Conservation (phyloP, 2,888 invertebrate species). For the Loripinus fragilis region DNA sequence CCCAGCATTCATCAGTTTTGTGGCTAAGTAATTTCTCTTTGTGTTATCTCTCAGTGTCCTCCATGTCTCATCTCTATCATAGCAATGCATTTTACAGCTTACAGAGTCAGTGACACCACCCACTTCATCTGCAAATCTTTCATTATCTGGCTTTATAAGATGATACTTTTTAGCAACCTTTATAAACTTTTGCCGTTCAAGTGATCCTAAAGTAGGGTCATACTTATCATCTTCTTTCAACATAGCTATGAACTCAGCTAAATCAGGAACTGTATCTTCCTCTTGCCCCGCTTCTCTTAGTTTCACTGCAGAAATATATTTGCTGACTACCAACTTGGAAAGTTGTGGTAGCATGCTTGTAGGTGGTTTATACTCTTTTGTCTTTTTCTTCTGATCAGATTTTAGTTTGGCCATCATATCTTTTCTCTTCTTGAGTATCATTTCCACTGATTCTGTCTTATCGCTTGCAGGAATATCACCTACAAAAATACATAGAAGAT, state of each 20-base stretch:
- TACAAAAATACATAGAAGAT: conserved; percentile 16
- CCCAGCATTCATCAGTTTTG: conserved; percentile 18
- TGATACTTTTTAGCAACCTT: not conserved
- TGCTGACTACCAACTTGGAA: conserved; percentile 45
- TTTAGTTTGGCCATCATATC: conserved; percentile 2
- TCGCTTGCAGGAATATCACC: conserved; percentile 19
- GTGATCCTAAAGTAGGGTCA: not conserved
- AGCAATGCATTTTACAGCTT: conserved; percentile 52
- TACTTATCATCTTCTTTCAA: conserved; percentile 44
- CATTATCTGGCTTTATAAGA: conserved; percentile 21
- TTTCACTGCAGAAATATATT: conserved; percentile 31
- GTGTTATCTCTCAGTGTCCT: conserved; percentile 23
- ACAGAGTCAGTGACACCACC: conserved; percentile 59
- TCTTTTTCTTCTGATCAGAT: not conserved
- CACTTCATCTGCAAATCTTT: conserved; percentile 43
- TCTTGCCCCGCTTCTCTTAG: not conserved
- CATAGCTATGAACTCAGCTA: conserved; percentile 50
- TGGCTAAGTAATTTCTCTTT: conserved; percentile 25
- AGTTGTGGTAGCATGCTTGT: conserved; percentile 35
- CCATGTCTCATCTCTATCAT: conserved; percentile 27
- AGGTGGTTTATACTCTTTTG: not conserved
- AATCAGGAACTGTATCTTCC: conserved; percentile 46
- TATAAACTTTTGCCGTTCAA: not conserved
- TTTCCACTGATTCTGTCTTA: conserved; percentile 18
- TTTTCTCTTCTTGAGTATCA: conserved; percentile 44